phyloP scores from a whole-genome alignment of 1,140 invertebrate species.

The Wiebesia pumilae region DNA sequence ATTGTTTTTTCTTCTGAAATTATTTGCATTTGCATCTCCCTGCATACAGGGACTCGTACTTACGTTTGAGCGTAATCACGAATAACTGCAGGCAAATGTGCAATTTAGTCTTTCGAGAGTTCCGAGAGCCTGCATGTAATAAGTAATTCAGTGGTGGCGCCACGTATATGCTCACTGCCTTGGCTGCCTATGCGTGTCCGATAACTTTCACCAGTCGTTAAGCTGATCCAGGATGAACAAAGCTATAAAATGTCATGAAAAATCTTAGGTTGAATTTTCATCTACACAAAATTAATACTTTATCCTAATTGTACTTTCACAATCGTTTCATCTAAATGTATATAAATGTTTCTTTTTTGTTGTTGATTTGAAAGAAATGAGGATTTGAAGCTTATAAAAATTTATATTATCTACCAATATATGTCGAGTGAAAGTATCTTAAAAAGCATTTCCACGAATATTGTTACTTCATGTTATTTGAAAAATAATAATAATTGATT shows the following conservation, averaged over 20 bases:
- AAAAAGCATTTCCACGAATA: no score
- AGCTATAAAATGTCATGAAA: background rate
- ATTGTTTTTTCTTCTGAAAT: background rate
- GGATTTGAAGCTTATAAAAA: no score
- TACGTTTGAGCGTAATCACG: slow-evolving; percentile 21
- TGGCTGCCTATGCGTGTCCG: background rate
- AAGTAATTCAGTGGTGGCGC: slow-evolving; percentile 30
- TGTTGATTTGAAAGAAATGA: no score
- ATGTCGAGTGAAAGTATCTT: no score
- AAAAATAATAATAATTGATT: no score
- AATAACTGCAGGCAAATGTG: background rate
- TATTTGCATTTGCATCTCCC: background rate
- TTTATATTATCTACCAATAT: no score
- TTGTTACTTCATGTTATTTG: no score
- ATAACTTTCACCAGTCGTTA: slow-evolving; percentile 37
- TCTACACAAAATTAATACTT: no score
- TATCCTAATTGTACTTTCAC: no score
- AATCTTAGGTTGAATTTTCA: no score
- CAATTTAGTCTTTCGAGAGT: slow-evolving; percentile 1
- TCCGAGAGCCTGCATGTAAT: background rate
- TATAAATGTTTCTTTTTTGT: no score
- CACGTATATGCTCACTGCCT: background rate
- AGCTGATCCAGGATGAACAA: background rate
- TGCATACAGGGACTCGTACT: background rate
- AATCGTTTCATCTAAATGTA: no score